Evolutionary conservation across 1,140 invertebrate species (phyloP), one percentile per base, ranked within the genome.

Genomic region (Heliothis virescens): DNA sequence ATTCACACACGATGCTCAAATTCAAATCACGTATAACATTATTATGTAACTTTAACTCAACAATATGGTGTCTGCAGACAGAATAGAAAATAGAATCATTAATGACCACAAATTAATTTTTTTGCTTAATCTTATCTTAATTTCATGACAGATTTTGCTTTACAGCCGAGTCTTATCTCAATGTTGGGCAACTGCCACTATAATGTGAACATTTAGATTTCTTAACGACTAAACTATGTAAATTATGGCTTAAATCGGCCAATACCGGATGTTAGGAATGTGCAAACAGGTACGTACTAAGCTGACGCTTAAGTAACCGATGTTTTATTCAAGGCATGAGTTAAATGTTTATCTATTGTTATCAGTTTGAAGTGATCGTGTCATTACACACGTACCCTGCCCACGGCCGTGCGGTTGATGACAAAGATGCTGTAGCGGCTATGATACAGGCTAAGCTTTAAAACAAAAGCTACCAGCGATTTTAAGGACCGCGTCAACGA

Each of bases 271-370:
- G 57, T 60, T 59, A 63, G 48, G 47, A 76, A 76, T 76, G 47
- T 47, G 41, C 55, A 63, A 63, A 63, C 60, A 76, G 59, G 74
- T 62, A 21, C 16, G 67, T 47, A 34, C 18, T 60, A n/a, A 76
- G 55, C 63, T 76, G 7, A n/a, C 47, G 74, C 48, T 29, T 69
- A 69, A 78, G 52, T 29, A 63, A 69, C 47, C 50, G 21, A 69
- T 78, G 63, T 69, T 29, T 69, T 78, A 78, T 92, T 89, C 89
- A 77, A 88, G 87, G 86, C 87, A 82, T 87, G 87, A 53, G 72
- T 83, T 82, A 88, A 79, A 83, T 75, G 86, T 88, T 92, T 89
- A 93, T 93, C 86, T 91, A 86, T 86, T 88, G 85, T 89, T 88
- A 90, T 89, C 89, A 84, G 80, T 78, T 79, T 57, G 63, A 81